A percentile compares a stretch with the other conserved stretches of the same genome.
Conservation (phyloP, 2,797 vertebrate species). For the Cephalopachus bancanus region DNA sequence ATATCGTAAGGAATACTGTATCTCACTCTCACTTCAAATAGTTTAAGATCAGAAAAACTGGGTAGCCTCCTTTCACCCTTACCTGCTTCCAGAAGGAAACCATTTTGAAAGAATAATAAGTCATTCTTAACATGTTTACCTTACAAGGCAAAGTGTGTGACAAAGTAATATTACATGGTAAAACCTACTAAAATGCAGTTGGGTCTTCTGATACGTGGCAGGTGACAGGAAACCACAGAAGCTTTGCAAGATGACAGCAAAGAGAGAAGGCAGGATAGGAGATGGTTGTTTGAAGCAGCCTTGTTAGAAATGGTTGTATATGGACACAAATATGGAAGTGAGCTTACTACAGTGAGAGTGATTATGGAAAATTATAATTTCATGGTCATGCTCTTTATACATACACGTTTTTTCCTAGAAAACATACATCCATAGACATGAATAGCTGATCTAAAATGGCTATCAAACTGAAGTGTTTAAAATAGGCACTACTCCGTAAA, state of each 20-base stretch:
- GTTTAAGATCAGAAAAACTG: conserved; percentile 17
- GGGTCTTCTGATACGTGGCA: neutral
- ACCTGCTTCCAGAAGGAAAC: neutral
- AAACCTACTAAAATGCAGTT: neutral
- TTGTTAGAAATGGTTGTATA: neutral
- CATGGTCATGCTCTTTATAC: neutral
- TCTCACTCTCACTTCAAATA: conserved; percentile 25
- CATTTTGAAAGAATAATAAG: conserved; percentile 47
- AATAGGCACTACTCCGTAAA: conserved; percentile 11
- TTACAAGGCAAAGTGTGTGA: neutral
- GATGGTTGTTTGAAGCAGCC: neutral
- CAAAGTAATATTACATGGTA: neutral
- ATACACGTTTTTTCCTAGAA: neutral
- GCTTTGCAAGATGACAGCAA: neutral
- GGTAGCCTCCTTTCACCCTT: neutral
- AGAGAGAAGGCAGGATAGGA: neutral
- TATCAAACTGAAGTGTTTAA: conserved; percentile 12
- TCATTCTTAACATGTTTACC: neutral
- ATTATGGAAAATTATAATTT: neutral
- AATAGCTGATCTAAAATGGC: neutral
- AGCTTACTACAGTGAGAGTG: neutral
- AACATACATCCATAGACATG: neutral
- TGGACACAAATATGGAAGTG: neutral
- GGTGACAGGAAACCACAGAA: neutral
- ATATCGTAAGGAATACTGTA: neutral